Conservation (phyloP, 2,888 invertebrate genomes). For the Campoletis raptor region DNA sequence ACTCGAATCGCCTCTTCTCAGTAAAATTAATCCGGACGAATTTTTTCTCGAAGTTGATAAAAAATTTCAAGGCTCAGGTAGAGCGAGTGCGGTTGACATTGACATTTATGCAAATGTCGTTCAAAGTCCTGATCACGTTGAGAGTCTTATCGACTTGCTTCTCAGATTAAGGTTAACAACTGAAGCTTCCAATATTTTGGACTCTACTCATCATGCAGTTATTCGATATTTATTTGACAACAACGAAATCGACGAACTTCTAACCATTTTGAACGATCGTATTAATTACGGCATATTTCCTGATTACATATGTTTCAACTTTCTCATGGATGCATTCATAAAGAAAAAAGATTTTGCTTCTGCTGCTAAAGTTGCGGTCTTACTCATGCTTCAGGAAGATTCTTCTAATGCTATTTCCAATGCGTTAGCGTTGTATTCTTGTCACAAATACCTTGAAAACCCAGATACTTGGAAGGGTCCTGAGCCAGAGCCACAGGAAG, state of each 20-base stretch:
- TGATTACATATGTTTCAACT: conserved; percentile 92
- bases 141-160: conserved; percentile 91
- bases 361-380: conserved; percentile 92
- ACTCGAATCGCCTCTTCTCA: conserved; percentile 87
- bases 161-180: conserved; percentile 90
- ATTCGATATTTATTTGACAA: conserved; percentile 86
- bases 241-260: conserved; percentile 87
- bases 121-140: conserved; percentile 86
- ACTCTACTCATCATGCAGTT: conserved; percentile 94
- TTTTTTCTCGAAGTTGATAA: conserved; percentile 90
- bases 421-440: conserved; percentile 90
- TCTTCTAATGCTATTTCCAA: conserved; percentile 90
- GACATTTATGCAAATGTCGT: conserved; percentile 92
- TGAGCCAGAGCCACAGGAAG: conserved; percentile 80
- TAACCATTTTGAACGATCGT: conserved; percentile 92
- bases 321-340: conserved; percentile 92
- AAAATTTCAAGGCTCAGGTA: conserved; percentile 87
- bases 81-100: conserved; percentile 92
- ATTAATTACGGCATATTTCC: conserved; percentile 96
- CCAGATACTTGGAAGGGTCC: conserved; percentile 85
- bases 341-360: conserved; percentile 88
- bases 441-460: conserved; percentile 89
- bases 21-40: conserved; percentile 88
- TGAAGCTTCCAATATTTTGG: conserved; percentile 89
- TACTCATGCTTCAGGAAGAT: conserved; percentile 96